Conservation (phyloP, 1,140 invertebrate genomes). For the Probaryconus sp. region DNA sequence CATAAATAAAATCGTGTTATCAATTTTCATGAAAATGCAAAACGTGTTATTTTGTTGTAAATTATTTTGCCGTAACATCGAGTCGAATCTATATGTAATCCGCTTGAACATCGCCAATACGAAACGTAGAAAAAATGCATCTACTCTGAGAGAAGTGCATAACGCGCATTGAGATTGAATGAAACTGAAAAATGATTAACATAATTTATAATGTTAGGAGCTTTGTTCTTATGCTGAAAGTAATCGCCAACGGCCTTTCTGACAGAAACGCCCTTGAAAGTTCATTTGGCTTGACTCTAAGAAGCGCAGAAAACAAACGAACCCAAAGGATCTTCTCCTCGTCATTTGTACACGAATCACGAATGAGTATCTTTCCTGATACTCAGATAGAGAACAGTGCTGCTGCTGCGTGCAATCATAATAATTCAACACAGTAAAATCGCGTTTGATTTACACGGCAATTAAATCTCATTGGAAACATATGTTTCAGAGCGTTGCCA, state of each 20-base stretch:
- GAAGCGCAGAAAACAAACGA: conserved; percentile 10
- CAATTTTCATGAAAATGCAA: too few species aligned
- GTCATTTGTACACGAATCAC: conserved; percentile 53
- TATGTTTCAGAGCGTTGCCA: conserved; percentile 66
- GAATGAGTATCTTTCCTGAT: conserved; percentile 47
- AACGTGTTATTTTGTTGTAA: too few species aligned
- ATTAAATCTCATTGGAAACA: conserved; percentile 73
- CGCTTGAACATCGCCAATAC: too few species aligned
- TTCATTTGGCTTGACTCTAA: conserved; percentile 48
- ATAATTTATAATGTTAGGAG: conserved; percentile 32
- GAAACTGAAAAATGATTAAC: conserved; percentile 41
- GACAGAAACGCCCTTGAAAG: conserved; percentile 46
- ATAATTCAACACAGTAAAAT: conserved; percentile 68
- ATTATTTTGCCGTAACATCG: too few species aligned
- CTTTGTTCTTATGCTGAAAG: conserved; percentile 48
- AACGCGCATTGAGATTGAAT: conserved; percentile 14
- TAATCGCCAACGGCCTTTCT: conserved; percentile 45
- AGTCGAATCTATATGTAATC: too few species aligned
- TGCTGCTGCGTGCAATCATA: conserved; percentile 65
- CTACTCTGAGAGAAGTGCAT: too few species aligned
- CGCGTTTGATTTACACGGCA: conserved; percentile 70
- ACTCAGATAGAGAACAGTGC: conserved; percentile 30
- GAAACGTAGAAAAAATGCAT: too few species aligned
- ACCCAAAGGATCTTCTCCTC: conserved; percentile 37
- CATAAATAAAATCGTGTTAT: too few species aligned